Evolutionary conservation across 1,140 invertebrate genomes (phyloP).

Genomic region (Papilio dardanus): DNA sequence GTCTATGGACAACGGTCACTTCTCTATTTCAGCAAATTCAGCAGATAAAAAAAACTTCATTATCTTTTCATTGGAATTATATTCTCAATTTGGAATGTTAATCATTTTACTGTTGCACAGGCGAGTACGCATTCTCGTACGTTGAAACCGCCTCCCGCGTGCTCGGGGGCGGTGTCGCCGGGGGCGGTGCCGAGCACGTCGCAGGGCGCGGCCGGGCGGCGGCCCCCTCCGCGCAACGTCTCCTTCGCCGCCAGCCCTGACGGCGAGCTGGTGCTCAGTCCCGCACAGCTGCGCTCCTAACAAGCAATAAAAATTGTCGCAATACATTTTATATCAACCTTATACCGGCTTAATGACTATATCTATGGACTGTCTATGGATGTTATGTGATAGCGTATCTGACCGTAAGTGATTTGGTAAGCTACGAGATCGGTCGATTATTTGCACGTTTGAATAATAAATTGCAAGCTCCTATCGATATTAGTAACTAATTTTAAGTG

Average conservation of each 20-base stretch:
- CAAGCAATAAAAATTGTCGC: conserved; percentile 65
- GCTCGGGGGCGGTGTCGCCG: conserved; percentile 26
- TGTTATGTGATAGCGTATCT: conserved; percentile 59
- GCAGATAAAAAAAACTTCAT: too few species aligned
- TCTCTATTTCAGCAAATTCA: too few species aligned
- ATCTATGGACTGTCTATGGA: conserved; percentile 31
- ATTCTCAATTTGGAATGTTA: background rate
- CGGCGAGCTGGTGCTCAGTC: conserved; percentile 75
- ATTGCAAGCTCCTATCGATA: conserved; percentile 61
- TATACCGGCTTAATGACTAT: conserved; percentile 47
- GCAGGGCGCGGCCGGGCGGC: conserved; percentile 41
- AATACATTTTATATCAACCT: conserved; percentile 59
- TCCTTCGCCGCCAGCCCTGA: conserved; percentile 73
- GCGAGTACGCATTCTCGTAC: conserved; percentile 23
- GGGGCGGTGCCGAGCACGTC: conserved; percentile 34
- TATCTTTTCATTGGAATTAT: too few species aligned
- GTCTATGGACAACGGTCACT: too few species aligned
- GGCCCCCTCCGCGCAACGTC: conserved; percentile 74
- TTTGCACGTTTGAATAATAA: conserved; percentile 73
- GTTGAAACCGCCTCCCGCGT: conserved; percentile 16
- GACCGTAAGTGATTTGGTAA: conserved; percentile 56
- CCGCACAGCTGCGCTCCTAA: conserved; percentile 76
- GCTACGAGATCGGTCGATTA: conserved; percentile 57
- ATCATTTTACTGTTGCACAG: background rate
- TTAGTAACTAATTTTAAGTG: conserved; percentile 53